phyloP scores from a whole-genome alignment of 2,797 vertebrate genomes.

The Prionace glauca region DNA sequence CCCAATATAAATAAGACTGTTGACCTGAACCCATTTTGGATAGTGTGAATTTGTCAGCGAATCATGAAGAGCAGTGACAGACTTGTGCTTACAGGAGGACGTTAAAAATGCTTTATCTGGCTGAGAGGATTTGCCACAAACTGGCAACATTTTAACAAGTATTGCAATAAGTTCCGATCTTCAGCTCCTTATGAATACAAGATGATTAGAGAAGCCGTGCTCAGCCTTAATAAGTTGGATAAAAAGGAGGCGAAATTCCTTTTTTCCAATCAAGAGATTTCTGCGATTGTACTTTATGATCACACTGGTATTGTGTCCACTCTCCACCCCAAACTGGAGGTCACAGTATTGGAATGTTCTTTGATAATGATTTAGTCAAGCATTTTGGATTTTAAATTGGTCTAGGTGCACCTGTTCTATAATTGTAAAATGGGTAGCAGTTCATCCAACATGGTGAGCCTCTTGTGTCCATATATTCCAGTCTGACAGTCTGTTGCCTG shows the following conservation, averaged over 20 bases:
- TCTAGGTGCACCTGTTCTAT: neutral
- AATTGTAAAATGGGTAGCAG: neutral
- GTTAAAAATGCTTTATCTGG: neutral
- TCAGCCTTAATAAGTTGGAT: neutral
- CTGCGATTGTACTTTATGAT: neutral
- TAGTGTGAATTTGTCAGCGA: constrained; percentile 51
- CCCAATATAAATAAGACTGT: constrained; percentile 58
- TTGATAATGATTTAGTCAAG: neutral
- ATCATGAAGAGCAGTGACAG: constrained; percentile 46
- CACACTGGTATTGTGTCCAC: neutral
- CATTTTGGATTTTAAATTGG: neutral
- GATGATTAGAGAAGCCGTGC: neutral
- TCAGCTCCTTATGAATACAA: neutral
- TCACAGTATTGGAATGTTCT: neutral
- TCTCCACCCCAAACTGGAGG: neutral
- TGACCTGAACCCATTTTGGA: constrained; percentile 50
- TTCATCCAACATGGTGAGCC: neutral
- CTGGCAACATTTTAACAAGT: neutral
- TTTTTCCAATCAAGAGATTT: neutral
- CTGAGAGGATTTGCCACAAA: neutral
- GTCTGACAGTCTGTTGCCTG: neutral
- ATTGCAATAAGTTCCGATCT: neutral
- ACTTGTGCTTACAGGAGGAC: neutral
- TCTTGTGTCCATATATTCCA: neutral
- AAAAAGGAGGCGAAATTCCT: neutral